A percentile compares a stretch with the other conserved stretches of the same genome.
Conservation (phyloP, 2,113 vertebrate species). For the Axis porcinus region DNA sequence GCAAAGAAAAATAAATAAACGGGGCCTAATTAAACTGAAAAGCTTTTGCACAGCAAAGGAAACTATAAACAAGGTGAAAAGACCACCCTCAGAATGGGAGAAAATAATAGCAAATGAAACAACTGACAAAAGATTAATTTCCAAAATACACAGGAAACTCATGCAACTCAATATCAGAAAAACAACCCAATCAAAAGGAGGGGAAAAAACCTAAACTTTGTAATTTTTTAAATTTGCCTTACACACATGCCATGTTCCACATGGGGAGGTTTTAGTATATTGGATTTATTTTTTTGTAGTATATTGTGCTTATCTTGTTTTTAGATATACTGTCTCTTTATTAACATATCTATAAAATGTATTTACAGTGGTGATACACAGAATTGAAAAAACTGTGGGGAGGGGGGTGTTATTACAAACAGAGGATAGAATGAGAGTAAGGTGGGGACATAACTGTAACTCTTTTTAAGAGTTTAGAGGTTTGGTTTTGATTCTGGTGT, state of each 20-base stretch:
- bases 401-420: not conserved
- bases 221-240: not conserved
- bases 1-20: not conserved
- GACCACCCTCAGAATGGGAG: not conserved
- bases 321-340: not conserved
- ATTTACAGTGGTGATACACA: not conserved
- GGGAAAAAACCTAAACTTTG: not conserved
- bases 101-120: not conserved
- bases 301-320: not conserved
- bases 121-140: not conserved
- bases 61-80: not conserved
- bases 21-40: not conserved
- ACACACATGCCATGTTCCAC: not conserved
- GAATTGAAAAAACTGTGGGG: not conserved
- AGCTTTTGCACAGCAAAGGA: not conserved
- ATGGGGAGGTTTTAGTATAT: not conserved
- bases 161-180: not conserved
- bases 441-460: not conserved
- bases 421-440: not conserved
- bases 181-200: not conserved
- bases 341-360: not conserved
- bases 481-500: not conserved
- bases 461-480: not conserved
- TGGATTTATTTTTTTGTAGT: not conserved
- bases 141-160: not conserved